Conservation (phyloP, 2,797 vertebrate genomes). For the Pitangus sulphuratus region DNA sequence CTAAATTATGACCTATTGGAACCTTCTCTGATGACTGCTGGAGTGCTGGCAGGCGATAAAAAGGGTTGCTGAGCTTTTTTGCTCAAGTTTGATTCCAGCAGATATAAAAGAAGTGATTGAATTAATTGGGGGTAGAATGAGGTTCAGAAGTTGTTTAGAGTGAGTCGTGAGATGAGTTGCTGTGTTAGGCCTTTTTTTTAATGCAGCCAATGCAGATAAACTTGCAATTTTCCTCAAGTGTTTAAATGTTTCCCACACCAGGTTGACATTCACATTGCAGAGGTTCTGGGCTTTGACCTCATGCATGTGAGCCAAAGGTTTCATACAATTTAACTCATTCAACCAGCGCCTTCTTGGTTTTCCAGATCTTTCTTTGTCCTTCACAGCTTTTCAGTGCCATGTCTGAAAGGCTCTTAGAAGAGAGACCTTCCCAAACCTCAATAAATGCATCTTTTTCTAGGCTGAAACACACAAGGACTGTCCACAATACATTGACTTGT, state of each 20-base stretch:
- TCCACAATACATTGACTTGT: not conserved
- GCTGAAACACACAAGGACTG: not conserved
- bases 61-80: slow-evolving; percentile 33
- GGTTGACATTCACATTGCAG: not conserved
- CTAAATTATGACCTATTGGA: slow-evolving; percentile 62
- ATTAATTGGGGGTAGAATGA: slow-evolving; percentile 27
- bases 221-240: not conserved
- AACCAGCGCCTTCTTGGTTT: not conserved
- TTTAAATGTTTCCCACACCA: not conserved
- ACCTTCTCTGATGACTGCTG: slow-evolving; percentile 41
- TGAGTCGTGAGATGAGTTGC: not conserved
- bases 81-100: slow-evolving; percentile 26
- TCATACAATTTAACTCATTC: not conserved
- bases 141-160: slow-evolving; percentile 18
- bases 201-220: not conserved
- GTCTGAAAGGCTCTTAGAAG: not conserved
- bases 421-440: not conserved
- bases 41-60: slow-evolving; percentile 40
- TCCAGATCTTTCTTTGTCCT: not conserved
- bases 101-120: slow-evolving; percentile 48
- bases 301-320: not conserved
- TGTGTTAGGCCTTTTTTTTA: not conserved
- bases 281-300: not conserved
- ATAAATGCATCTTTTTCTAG: not conserved
- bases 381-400: not conserved